A percentile compares a stretch with the other conserved stretches of the same genome.
These are phyloP conservation scores for Atopsyche davidsoni DNA, from an alignment of 1,140 invertebrate genomes.

Conservation along the genomic window DNA sequence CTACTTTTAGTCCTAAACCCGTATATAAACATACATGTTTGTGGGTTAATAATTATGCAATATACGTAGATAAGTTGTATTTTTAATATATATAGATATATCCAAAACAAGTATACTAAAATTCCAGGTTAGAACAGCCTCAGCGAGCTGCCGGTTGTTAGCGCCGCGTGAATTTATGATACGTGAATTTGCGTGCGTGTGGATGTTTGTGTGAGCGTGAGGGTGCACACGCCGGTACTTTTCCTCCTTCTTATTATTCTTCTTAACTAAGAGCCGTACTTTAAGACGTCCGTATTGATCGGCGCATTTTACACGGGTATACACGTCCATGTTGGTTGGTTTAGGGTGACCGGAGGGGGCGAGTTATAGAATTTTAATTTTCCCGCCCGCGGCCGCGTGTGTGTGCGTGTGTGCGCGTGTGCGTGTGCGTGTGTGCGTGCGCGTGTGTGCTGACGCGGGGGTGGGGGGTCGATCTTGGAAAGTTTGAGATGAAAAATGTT, in stretches of 20 bases:
- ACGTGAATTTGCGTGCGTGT: conserved; percentile 32
- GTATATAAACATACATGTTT: too few relatives aligned
- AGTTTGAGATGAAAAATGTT: too few relatives aligned
- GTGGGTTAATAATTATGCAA: too few relatives aligned
- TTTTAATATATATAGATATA: too few relatives aligned
- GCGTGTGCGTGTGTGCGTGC: conserved; percentile 14
- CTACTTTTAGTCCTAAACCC: too few relatives aligned
- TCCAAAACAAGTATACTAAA: too few relatives aligned
- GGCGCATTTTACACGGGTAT: conserved; percentile 30
- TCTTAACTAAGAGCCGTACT: conserved; percentile 33
- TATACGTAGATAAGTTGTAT: too few relatives aligned
- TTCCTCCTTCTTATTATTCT: conserved; percentile 32
- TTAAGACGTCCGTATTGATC: conserved; percentile 32
- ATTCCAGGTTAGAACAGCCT: not conserved
- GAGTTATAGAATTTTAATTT: conserved; percentile 30
- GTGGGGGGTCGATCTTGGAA: too few relatives aligned
- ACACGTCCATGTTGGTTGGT: conserved; percentile 27
- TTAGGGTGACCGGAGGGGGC: not conserved
- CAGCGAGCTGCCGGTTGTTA: conserved; percentile 1
- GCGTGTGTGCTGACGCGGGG: conserved; percentile 10
- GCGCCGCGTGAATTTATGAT: conserved; percentile 29
- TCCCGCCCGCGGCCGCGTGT: conserved; percentile 18
- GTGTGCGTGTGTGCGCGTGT: not conserved
- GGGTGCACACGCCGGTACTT: conserved; percentile 25
- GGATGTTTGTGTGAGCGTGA: conserved; percentile 29